A percentile compares a stretch with the other conserved stretches of the same genome.
Conservation (phyloP, 2,888 invertebrate genomes). For the Tineola bisselliella region DNA sequence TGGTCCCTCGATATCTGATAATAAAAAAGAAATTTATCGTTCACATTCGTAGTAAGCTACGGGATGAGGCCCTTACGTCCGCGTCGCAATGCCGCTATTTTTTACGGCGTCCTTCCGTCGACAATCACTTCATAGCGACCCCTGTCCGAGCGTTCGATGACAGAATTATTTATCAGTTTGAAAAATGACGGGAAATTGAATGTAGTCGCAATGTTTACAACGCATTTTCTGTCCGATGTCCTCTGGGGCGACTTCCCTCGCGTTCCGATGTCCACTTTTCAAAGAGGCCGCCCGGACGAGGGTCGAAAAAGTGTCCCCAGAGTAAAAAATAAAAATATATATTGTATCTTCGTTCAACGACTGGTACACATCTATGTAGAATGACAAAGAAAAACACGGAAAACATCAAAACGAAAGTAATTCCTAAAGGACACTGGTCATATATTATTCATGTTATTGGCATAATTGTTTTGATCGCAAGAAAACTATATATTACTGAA, state of each 20-base stretch:
- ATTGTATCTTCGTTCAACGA: slow-evolving; percentile 57
- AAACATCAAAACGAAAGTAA: slow-evolving; percentile 34
- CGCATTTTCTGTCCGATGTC: slow-evolving; percentile 62
- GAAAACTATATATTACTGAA: slow-evolving; percentile 22
- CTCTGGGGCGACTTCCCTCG: slow-evolving; percentile 66
- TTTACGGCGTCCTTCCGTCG: slow-evolving; percentile 62
- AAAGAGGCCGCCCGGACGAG: slow-evolving; percentile 68
- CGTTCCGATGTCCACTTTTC: slow-evolving; percentile 69
- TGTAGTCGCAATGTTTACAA: slow-evolving; percentile 70
- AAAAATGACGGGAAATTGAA: slow-evolving; percentile 71
- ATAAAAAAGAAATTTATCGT: slow-evolving; percentile 69
- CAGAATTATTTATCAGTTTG: slow-evolving; percentile 71
- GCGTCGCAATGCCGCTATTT: slow-evolving; percentile 43
- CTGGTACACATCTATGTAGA: slow-evolving; percentile 48
- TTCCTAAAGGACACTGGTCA: slow-evolving; percentile 31
- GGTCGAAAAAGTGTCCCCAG: slow-evolving; percentile 67
- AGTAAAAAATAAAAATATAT: slow-evolving; percentile 65
- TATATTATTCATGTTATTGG: slow-evolving; percentile 55
- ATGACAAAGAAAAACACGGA: slow-evolving; percentile 54
- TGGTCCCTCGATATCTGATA: slow-evolving; percentile 69
- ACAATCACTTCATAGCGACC: slow-evolving; percentile 68
- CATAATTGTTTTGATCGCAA: slow-evolving; percentile 54
- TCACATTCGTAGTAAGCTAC: slow-evolving; percentile 38
- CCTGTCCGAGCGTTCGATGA: slow-evolving; percentile 67
- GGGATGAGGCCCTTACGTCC: slow-evolving; percentile 25